Conservation (phyloP, 2,797 vertebrate species). For the Chelmon rostratus region DNA sequence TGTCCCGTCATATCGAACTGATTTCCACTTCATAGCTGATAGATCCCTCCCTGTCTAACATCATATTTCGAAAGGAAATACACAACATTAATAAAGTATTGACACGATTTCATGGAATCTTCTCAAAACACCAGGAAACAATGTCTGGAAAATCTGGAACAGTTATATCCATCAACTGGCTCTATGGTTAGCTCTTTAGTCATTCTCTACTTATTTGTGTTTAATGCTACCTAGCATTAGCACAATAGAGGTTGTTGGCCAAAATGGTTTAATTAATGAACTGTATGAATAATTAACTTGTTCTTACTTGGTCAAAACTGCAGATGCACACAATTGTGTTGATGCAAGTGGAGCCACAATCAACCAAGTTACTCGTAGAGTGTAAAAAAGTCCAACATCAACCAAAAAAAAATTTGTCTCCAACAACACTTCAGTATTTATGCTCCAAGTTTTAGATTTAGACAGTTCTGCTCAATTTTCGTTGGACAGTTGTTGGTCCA, state of each 20-base stretch:
- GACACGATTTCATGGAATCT: background rate
- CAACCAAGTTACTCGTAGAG: constrained; percentile 9
- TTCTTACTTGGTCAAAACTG: constrained; percentile 1
- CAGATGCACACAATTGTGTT: constrained; percentile 15
- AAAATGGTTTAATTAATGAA: constrained; percentile 19
- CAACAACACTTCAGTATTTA: constrained; percentile 25
- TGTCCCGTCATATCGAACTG: background rate
- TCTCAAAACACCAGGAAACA: background rate
- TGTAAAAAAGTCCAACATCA: constrained; percentile 18
- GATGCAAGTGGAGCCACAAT: constrained; percentile 43
- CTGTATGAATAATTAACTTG: background rate
- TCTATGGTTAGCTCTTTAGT: background rate
- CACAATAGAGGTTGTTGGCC: background rate
- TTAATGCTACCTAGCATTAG: background rate
- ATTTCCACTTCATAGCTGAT: background rate
- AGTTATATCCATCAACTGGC: constrained; percentile 2
- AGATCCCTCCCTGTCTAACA: background rate
- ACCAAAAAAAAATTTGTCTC: constrained; percentile 17
- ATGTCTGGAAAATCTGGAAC: background rate
- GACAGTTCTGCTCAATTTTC: constrained; percentile 53
- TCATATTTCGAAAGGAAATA: constrained; percentile 4
- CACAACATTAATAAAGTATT: constrained; percentile 2
- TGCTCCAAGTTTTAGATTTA: constrained; percentile 36
- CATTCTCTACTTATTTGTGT: background rate
- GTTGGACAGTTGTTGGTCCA: constrained; percentile 69